phyloP scores from a whole-genome alignment of 2,797 vertebrate genomes.

The Manis javanica region DNA sequence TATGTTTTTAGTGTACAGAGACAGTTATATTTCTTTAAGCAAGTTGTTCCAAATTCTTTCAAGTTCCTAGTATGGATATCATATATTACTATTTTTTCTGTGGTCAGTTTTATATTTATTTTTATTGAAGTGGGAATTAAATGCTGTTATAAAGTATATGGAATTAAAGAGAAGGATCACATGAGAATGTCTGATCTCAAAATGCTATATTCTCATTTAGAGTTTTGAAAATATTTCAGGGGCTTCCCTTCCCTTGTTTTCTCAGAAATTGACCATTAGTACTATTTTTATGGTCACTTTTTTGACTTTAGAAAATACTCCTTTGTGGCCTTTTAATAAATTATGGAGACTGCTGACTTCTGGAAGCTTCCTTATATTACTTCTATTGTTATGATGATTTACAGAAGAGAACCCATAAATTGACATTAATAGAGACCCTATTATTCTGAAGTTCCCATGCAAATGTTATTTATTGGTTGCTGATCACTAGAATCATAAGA shows the following conservation, averaged over 20 bases:
- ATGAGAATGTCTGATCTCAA: background rate
- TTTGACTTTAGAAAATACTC: constrained; percentile 5
- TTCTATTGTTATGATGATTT: background rate
- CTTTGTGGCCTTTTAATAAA: background rate
- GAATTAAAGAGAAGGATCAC: background rate
- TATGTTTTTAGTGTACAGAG: background rate
- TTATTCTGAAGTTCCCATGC: background rate
- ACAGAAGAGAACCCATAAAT: constrained; percentile 7
- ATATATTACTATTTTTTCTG: background rate
- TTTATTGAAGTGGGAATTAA: constrained; percentile 38
- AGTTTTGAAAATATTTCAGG: constrained; percentile 63
- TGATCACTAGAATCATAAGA: constrained; percentile 13
- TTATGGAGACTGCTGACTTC: background rate
- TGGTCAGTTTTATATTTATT: constrained; percentile 46
- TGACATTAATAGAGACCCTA: background rate
- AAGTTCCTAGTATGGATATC: background rate
- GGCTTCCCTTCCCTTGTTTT: constrained; percentile 9
- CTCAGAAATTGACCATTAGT: constrained; percentile 55
- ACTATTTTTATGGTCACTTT: background rate
- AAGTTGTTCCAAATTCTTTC: background rate
- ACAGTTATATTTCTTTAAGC: constrained; percentile 24
- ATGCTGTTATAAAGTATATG: background rate
- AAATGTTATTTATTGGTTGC: constrained; percentile 46
- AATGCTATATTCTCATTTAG: background rate
- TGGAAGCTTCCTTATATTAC: background rate